Evolutionary conservation across 2,888 invertebrate genomes (phyloP), one percentile per base, ranked within the genome.

Genomic region (Melinopterus prodromus): DNA sequence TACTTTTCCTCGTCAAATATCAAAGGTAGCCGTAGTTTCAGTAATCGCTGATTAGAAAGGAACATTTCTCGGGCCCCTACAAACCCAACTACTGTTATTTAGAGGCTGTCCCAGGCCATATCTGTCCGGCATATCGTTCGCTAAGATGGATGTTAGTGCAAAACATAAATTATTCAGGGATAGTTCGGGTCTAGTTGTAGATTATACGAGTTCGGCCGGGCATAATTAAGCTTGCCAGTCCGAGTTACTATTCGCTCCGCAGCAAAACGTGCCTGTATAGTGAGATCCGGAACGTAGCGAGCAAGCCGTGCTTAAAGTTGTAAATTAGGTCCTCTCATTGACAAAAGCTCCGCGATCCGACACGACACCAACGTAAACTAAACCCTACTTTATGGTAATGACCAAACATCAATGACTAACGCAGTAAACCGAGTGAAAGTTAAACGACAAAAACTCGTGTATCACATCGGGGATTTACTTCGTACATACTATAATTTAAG

Each of bases 151-250:
- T 53, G 53, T 53, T 12, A 53, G 53, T 53, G 53, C 12, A 53
- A 53, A 53, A 53, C 53, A 53, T 53, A 53, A 53, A 53, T 53
- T 53, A 53, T 53, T 53, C 53, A 53, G 53, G 53, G 53, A 53
- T 53, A 53, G 53, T 53, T 53, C 53, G 53, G 53, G 53, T 53
- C 53, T 53, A 53, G 26, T 26, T 26, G 26, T 53, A 53, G 53
- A 53, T 53, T 53, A 53, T 53, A 53, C 53, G 9, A 53, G 53
- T 12, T 26, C 53, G 53, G 53, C 12, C 12, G 9, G 53, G 9
- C 53, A 53, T 53, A 53, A 53, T 53, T 53, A 53, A 53, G 53
- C 53, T 53, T 53, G 53, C 53, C 53, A 53, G 53, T 53, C 53
- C 53, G 53, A 9, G 53, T 7, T 53, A 53, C 53, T 26, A 53